phyloP scores from a whole-genome alignment of 2,888 invertebrate species.

The Lissocephala sabroskyi region DNA sequence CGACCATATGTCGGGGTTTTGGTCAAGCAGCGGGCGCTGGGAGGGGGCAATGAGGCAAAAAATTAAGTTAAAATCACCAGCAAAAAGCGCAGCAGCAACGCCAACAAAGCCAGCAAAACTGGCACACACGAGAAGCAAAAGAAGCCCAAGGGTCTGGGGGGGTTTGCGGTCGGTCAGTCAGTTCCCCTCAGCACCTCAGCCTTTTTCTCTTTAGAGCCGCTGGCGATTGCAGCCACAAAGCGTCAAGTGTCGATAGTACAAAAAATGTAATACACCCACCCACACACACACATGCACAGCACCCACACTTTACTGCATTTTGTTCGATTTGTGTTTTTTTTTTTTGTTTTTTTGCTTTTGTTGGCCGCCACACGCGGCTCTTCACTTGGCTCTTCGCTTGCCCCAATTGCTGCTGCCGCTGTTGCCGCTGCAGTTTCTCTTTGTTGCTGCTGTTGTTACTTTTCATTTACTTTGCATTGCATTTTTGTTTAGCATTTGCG shows the following conservation, averaged over 20 bases:
- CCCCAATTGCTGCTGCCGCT: conserved; percentile 42
- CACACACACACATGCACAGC: background rate
- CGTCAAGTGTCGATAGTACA: conserved; percentile 47
- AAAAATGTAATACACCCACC: conserved; percentile 21
- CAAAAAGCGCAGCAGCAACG: conserved; percentile 16
- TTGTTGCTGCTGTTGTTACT: conserved; percentile 10
- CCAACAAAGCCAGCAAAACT: conserved; percentile 18
- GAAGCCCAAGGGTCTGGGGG: too few relatives aligned
- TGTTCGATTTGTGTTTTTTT: conserved; percentile 40
- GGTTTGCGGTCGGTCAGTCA: conserved; percentile 18
- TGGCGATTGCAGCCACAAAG: too few relatives aligned
- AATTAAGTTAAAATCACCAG: conserved; percentile 6
- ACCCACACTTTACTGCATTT: conserved; percentile 12
- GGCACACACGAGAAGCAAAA: conserved; percentile 24
- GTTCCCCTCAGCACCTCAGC: too few relatives aligned
- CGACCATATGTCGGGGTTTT: too few relatives aligned
- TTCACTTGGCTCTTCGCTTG: conserved; percentile 20
- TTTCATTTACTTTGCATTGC: conserved; percentile 17
- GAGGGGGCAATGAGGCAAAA: conserved; percentile 23
- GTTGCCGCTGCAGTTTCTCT: background rate
- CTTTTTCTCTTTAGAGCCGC: too few relatives aligned
- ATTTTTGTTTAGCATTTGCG: too few relatives aligned
- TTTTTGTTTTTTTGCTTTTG: conserved; percentile 33
- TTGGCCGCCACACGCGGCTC: background rate
- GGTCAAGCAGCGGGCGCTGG: background rate